Base-by-base conservation (phyloP, 2,888 invertebrate species). In the Empis stercorea region DNA sequence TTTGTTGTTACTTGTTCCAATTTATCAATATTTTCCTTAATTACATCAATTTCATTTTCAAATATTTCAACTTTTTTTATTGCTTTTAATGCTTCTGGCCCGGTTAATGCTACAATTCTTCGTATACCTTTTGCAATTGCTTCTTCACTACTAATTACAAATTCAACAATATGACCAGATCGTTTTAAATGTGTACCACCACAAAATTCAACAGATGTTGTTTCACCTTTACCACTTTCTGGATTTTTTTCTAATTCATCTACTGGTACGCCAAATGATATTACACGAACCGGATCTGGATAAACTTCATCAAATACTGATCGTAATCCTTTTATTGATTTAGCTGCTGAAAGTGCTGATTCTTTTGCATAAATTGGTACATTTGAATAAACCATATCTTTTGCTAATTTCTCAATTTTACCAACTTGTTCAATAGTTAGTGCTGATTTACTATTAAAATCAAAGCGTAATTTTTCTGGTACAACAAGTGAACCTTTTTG, bases 271-370 rank as follows among this genome's bases (percentile, higher is more conserved):
- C 97, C 99, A 56, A 99, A 84, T 23, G 93, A 89, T 38, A 99
- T 91, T 7, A 99, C 80, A 57, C 88, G 75, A 4, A 91, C 89
- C 7, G 97, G 94, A 73, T 99, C 97, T 1, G 97, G 97, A 68
- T 99, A 99, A 11, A 92, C 88, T 75, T 99, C 97, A 66, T 94
- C 97, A 72, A 99, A 99, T 71, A 99, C 95, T 17, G 99, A 99
- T 53, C 99, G 80, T 36, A 96, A 72, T 4, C 95, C 95, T 54
- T 85, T 81, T 52, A 95, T 88, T 53, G 84, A 83, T 73, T 95
- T 95, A 13, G 99, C 99, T 48, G 84, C 73, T 38, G 79, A 77
- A 48, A 99, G 74, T 47, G 78, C 75, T 1, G 92, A 80, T 58
- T 93, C 87, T 68, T 88, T 91, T 7, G 94, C 88, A 69, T 80